Conservation (phyloP, 35 echinoderm and acorn worm species). For the Eucidaris tribuloides region DNA sequence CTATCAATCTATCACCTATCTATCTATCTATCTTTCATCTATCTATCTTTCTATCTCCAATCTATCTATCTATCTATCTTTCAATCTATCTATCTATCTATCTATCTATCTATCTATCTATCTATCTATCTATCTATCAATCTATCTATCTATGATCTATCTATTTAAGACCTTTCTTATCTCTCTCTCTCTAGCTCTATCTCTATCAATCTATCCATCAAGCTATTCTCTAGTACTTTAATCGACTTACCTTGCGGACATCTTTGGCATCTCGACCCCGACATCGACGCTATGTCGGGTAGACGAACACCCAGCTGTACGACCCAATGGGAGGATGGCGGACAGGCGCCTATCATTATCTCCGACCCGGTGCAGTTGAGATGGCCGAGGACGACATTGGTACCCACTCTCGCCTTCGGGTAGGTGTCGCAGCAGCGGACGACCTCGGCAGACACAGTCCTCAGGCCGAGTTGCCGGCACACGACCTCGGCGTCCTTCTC, state of each 20-base stretch:
- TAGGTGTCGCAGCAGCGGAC: neutral
- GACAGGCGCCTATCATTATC: neutral
- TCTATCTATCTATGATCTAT: too few relatives aligned
- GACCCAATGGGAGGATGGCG: neutral
- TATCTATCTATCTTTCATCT: too few relatives aligned
- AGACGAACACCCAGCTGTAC: neutral
- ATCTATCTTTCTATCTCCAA: too few relatives aligned
- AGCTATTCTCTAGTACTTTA: too few relatives aligned
- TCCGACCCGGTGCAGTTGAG: neutral
- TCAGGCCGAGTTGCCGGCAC: conserved; percentile 11
- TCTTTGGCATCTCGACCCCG: neutral
- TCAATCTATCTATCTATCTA: too few relatives aligned
- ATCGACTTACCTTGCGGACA: neutral
- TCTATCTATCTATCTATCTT: too few relatives aligned
- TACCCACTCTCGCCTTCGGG: neutral
- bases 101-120: too few relatives aligned
- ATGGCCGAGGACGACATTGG: neutral
- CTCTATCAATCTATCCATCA: too few relatives aligned
- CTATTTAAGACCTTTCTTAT: too few relatives aligned
- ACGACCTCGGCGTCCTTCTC: neutral
- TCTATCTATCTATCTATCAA: too few relatives aligned
- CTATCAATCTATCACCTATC: too few relatives aligned
- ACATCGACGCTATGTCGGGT: neutral
- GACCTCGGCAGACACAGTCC: neutral
- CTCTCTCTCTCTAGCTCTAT: too few relatives aligned